phyloP scores from a whole-genome alignment of 2,888 invertebrate species.

The Actias luna region DNA sequence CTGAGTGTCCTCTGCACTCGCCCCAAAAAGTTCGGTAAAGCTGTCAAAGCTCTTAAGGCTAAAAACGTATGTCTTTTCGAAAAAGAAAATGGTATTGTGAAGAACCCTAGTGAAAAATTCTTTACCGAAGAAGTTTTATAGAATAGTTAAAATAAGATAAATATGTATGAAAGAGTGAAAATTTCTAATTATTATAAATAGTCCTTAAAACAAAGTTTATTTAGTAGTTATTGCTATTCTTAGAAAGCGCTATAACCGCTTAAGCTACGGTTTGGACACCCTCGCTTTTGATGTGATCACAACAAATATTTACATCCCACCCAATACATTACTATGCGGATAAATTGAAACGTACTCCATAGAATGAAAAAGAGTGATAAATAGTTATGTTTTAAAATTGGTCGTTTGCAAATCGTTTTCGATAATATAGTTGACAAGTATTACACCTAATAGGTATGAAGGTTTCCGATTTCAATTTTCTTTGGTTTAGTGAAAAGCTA shows the following conservation, averaged over 20 bases:
- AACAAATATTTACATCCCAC: constrained; percentile 53
- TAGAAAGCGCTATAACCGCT: constrained; percentile 33
- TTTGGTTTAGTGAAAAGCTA: constrained; percentile 21
- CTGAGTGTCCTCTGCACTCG: too few relatives aligned
- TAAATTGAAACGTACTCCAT: constrained; percentile 33
- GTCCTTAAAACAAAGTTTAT: too few relatives aligned
- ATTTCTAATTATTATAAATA: too few relatives aligned
- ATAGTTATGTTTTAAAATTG: constrained; percentile 24
- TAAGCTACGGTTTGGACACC: constrained; percentile 11
- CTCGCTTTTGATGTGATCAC: constrained; percentile 35
- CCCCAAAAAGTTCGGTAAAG: too few relatives aligned
- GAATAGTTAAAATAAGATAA: too few relatives aligned
- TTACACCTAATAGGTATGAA: constrained; percentile 35
- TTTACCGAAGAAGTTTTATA: too few relatives aligned
- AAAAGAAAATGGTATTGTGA: too few relatives aligned
- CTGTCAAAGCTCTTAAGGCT: too few relatives aligned
- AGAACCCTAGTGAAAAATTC: too few relatives aligned
- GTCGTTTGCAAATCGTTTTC: constrained; percentile 38
- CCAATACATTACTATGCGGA: constrained; percentile 42
- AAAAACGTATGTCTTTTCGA: too few relatives aligned
- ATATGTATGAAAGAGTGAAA: too few relatives aligned
- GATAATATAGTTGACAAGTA: constrained; percentile 47
- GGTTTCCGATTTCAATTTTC: constrained; percentile 40
- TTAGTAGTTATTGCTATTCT: not conserved
- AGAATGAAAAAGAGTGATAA: not conserved